A percentile compares a stretch with the other conserved stretches of the same genome.
phyloP scores from a whole-genome alignment of 2,113 vertebrate genomes.

The Scalopus aquaticus region DNA sequence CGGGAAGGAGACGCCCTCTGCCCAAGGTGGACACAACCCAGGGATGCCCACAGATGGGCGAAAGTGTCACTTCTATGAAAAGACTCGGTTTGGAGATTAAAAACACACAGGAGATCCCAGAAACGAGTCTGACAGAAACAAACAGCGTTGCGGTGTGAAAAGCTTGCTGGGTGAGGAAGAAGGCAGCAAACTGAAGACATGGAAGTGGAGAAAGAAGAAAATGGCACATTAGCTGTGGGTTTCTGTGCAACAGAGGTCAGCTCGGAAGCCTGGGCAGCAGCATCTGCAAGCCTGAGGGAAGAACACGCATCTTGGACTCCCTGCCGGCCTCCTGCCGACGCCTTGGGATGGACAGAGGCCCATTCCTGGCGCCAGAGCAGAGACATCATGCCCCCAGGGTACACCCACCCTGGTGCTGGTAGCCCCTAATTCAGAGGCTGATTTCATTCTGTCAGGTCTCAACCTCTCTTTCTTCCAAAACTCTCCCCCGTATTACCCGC shows the following conservation, averaged over 20 bases:
- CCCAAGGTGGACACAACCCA: too few relatives aligned
- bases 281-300: too few relatives aligned
- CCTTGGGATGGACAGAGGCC: neutral
- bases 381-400: neutral
- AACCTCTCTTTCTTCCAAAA: neutral
- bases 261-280: too few relatives aligned
- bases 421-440: neutral
- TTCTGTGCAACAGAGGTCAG: neutral
- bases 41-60: neutral
- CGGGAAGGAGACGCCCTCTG: accelerated
- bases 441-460: too few relatives aligned
- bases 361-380: neutral
- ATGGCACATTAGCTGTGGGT: accelerated
- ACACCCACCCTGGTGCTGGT: accelerated
- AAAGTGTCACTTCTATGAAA: neutral
- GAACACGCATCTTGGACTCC: accelerated
- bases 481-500: accelerated
- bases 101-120: neutral
- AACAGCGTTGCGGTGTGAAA: neutral
- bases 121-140: neutral
- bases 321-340: accelerated
- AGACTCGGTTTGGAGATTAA: neutral
- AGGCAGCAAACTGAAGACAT: neutral
- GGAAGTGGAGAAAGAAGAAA: neutral
- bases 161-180: neutral